Evolutionary conservation across 1,140 invertebrate genomes (phyloP).

Genomic region (Maconellicoccus hirsutus): DNA sequence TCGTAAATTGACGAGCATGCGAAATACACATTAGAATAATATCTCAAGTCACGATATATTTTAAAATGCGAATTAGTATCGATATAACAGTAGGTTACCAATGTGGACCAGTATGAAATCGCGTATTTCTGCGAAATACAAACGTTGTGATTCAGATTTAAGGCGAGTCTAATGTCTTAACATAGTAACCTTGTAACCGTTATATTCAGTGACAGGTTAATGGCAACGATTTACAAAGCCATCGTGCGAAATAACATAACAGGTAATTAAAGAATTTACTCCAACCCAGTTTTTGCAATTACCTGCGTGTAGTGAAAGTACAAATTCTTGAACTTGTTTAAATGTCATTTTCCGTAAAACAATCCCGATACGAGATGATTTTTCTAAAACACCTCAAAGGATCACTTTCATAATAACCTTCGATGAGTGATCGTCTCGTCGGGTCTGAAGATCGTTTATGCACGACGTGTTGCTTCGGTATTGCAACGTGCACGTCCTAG

Average conservation of each 20-base stretch:
- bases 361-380: no score
- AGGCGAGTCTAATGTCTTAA: no score
- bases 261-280: slow-evolving; percentile 2
- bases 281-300: not conserved
- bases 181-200: not conserved
- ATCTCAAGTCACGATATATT: no score
- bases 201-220: not conserved
- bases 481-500: not conserved
- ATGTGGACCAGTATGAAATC: no score
- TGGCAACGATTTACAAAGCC: not conserved
- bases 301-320: not conserved
- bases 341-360: not conserved
- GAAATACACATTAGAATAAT: no score
- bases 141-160: no score
- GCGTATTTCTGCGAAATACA: no score
- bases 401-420: not conserved
- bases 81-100: no score
- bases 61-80: no score
- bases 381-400: no score
- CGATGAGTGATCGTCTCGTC: not conserved
- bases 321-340: not conserved
- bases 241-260: not conserved
- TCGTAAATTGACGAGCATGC: no score
- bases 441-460: not conserved
- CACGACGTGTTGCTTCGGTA: not conserved